These are phyloP conservation scores for Scelioninae gen. 1 DNA, from an alignment of 2,888 invertebrate genomes.

Conservation along the genomic window DNA sequence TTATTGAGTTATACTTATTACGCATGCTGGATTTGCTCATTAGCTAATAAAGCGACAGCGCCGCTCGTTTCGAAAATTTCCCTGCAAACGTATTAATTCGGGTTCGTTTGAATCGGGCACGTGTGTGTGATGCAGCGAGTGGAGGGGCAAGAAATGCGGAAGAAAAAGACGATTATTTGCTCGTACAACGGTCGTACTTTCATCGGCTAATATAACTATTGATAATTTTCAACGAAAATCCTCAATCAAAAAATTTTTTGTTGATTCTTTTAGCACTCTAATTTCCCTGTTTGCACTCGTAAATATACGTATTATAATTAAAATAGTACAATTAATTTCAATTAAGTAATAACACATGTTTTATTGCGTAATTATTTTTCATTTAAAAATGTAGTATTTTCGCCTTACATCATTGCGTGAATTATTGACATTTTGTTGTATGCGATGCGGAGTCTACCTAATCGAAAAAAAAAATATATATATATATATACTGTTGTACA, in stretches of 20 bases:
- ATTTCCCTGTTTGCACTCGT: too few relatives aligned
- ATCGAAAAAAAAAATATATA: neutral
- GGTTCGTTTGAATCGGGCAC: constrained; percentile 27
- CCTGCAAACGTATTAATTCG: constrained; percentile 10
- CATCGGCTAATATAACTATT: constrained; percentile 37
- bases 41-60: constrained; percentile 15
- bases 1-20: constrained; percentile 51
- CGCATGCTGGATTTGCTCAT: constrained; percentile 45
- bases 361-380: constrained; percentile 18
- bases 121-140: constrained; percentile 15
- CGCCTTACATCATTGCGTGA: constrained; percentile 8
- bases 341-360: constrained; percentile 15
- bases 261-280: too few relatives aligned
- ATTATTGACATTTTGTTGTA: constrained; percentile 3
- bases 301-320: too few relatives aligned
- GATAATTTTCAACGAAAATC: constrained; percentile 35
- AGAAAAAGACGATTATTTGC: constrained; percentile 50
- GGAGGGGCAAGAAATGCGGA: constrained; percentile 52
- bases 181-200: constrained; percentile 45
- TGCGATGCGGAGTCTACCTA: neutral
- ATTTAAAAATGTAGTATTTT: neutral
- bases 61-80: constrained; percentile 18
- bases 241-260: neutral
- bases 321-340: constrained; percentile 5
- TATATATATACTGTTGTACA: constrained; percentile 30